Percentiles rank a stretch among this genome's conserved stretches.
Conservation (phyloP, 2,888 invertebrate species). For the Colletes collaris region DNA sequence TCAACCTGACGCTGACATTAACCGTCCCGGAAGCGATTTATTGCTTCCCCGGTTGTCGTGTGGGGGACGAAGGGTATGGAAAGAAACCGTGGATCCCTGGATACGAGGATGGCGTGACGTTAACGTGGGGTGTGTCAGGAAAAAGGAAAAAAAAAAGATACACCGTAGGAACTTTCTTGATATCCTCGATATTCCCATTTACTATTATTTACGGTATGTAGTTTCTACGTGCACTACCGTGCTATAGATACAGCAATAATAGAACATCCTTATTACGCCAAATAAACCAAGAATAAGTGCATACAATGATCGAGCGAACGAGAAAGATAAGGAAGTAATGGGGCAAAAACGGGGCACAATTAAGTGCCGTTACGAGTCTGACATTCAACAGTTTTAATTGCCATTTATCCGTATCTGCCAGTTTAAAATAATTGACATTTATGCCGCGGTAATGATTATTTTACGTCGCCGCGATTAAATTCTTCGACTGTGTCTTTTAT, state of each 20-base stretch:
- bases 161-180: background rate
- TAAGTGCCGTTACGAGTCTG: constrained; percentile 4
- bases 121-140: constrained; percentile 5
- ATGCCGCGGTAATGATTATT: constrained; percentile 2
- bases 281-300: background rate
- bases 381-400: constrained; percentile 9
- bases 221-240: no score
- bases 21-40: constrained; percentile 79
- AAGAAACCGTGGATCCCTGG: constrained; percentile 28
- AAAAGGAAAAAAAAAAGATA: constrained; percentile 2
- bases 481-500: background rate
- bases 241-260: background rate
- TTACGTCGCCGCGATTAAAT: background rate
- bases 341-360: background rate
- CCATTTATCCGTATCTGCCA: constrained; percentile 1
- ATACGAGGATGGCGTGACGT: constrained; percentile 5
- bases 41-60: constrained; percentile 76
- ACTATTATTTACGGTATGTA: no score
- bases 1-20: constrained; percentile 79
- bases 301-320: background rate
- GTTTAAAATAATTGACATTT: constrained; percentile 11
- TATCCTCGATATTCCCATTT: background rate
- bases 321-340: background rate
- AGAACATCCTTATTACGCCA: background rate
- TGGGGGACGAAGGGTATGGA: constrained; percentile 24